Evolutionary conservation across 2,888 invertebrate genomes (phyloP).

Genomic region (Acleris cristana): DNA sequence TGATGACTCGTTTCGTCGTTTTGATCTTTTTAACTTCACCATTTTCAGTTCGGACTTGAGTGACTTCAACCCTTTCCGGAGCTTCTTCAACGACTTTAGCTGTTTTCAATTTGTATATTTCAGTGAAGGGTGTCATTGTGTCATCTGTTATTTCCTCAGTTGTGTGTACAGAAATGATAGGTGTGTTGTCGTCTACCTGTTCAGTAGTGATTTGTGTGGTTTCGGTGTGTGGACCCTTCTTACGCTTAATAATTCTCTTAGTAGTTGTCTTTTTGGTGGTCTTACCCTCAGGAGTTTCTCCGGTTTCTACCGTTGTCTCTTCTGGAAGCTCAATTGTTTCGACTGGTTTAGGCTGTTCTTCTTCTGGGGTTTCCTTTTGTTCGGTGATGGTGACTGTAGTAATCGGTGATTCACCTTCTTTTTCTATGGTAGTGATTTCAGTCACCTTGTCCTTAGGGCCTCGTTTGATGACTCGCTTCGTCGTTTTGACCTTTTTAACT

Average conservation of each 20-base stretch:
- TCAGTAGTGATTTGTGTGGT: slow-evolving; percentile 56
- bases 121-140: slow-evolving; percentile 49
- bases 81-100: slow-evolving; percentile 3
- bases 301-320: slow-evolving; percentile 45
- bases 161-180: slow-evolving; percentile 48
- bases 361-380: slow-evolving; percentile 30
- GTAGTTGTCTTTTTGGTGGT: slow-evolving; percentile 48
- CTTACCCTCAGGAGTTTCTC: slow-evolving; percentile 34
- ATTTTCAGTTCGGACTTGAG: slow-evolving; percentile 41
- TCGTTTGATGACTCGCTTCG: slow-evolving; percentile 52
- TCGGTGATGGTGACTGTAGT: slow-evolving; percentile 28
- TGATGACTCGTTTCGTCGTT: slow-evolving; percentile 71
- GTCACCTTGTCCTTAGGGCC: slow-evolving; percentile 60
- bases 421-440: slow-evolving; percentile 61
- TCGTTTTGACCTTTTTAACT: slow-evolving; percentile 38
- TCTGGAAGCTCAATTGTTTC: slow-evolving; percentile 48
- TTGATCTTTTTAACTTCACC: slow-evolving; percentile 50
- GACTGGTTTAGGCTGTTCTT: slow-evolving; percentile 39
- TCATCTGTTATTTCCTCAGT: slow-evolving; percentile 54
- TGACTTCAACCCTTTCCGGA: slow-evolving; percentile 38
- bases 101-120: not conserved
- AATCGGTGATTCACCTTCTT: not conserved
- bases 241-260: slow-evolving; percentile 47
- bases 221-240: slow-evolving; percentile 45
- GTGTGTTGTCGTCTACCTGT: slow-evolving; percentile 45